Evolutionary conservation across 2,888 invertebrate species (phyloP), one percentile per base, ranked within the genome.

Genomic region (Epirrhoe alternata): DNA sequence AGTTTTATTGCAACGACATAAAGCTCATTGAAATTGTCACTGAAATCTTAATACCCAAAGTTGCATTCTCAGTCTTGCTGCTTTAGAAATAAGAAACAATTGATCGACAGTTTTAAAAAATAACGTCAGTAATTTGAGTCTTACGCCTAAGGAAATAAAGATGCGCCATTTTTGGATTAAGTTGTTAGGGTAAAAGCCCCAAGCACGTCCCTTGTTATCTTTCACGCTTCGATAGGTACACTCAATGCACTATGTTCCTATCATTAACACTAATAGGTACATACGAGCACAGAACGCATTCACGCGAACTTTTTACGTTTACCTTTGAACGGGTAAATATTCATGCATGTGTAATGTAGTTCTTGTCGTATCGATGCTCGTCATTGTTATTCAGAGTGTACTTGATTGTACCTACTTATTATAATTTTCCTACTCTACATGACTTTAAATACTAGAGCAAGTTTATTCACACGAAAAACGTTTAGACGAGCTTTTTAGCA

Each of bases 121-220:
- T n/a, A 16, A 38, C 6, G 14, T 12, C 24, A 12, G 58, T 7
- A 61, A 50, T 58, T 55, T 52, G 24, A 64, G 17, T 17, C 45
- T 17, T 70, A 67, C 17, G 8, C 0, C 1, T 6, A 5, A 35
- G 17, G 17, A 6, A 45, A 58, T 67, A 70, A 64, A 49, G 56
- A 42, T 61, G 45, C 12, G 42, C 16, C 10, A 49, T 63, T 54
- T n/a, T 50, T 30, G 56, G 51, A 51, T 49, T 24, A 50, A 65
- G 64, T 69, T 64, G 66, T 56, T 61, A 61, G 62, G 57, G 54
- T 63, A 61, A 74, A 72, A 76, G 73, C 73, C 64, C 67, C 68
- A 66, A 69, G 71, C 73, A 71, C 71, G 74, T 66, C 76, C 76
- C 79, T 79, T 74, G 77, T 80, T 86, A 85, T 86, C 85, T 81